These are phyloP conservation scores for human DNA, from an alignment of 2,113 vertebrate genomes.

Conservation along the genomic window GRCh38 chrX:70734501-70735000, in stretches of 20 bases:
- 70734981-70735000: background rate
- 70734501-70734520: background rate
- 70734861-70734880: background rate
- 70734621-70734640: background rate
- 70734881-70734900: background rate
- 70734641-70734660: background rate
- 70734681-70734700: background rate
- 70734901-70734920: background rate
- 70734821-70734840: background rate
- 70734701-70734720: background rate
- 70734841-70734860: background rate
- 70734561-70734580: background rate
- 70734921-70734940: background rate
- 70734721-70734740: background rate
- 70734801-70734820: background rate
- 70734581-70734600: background rate
- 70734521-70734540: background rate
- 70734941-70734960: background rate
- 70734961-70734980: background rate
- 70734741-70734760: background rate
- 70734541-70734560: background rate
- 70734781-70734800: background rate
- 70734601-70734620: background rate
- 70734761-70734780: background rate
- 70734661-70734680: background rate